Percentiles rank a stretch among this genome's conserved stretches.
Conservation (phyloP, 2,113 vertebrate genomes). For the Lepisosteus oculatus region DNA sequence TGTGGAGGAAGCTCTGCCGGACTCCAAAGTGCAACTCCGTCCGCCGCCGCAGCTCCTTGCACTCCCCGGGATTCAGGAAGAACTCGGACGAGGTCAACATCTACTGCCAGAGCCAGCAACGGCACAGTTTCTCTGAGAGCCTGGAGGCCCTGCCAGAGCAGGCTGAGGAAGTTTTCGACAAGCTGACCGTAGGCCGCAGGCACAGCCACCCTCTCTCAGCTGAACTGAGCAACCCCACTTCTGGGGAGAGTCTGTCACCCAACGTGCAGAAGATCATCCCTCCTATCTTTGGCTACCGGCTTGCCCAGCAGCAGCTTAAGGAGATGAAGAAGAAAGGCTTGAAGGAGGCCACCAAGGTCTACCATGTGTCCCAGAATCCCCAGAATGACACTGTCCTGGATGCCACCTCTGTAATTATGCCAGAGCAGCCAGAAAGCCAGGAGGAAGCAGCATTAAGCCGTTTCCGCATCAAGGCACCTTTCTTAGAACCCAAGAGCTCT, state of each 20-base stretch:
- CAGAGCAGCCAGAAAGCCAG: conserved; percentile 49
- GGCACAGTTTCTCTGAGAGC: conserved; percentile 76
- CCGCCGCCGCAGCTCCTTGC: conserved; percentile 65
- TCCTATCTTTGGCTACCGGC: conserved; percentile 87
- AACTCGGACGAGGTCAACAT: conserved; percentile 88
- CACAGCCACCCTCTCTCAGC: conserved; percentile 51
- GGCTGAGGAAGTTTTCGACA: conserved; percentile 27
- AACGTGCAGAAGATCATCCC: conserved; percentile 85
- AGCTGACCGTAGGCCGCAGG: conserved; percentile 62
- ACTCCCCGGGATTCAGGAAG: conserved; percentile 75
- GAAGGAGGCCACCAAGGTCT: conserved; percentile 86
- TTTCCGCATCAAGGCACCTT: conserved; percentile 72
- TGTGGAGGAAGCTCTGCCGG: conserved; percentile 84
- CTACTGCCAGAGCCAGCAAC: conserved; percentile 73
- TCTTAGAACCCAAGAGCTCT: conserved; percentile 57
- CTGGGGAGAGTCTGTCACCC: conserved; percentile 72
- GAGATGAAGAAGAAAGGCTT: conserved; percentile 96
- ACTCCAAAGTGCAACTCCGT: conserved; percentile 72
- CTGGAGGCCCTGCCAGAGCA: conserved; percentile 48
- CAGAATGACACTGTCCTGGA: conserved; percentile 79
- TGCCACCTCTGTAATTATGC: conserved; percentile 54
- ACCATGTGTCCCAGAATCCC: conserved; percentile 91
- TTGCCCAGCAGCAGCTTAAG: conserved; percentile 94
- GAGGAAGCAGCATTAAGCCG: conserved; percentile 59
- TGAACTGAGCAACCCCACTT: conserved; percentile 48